These are phyloP conservation scores for Ooceraea biroi DNA, from an alignment of 1,140 invertebrate genomes.

Conservation along the genomic window DNA sequence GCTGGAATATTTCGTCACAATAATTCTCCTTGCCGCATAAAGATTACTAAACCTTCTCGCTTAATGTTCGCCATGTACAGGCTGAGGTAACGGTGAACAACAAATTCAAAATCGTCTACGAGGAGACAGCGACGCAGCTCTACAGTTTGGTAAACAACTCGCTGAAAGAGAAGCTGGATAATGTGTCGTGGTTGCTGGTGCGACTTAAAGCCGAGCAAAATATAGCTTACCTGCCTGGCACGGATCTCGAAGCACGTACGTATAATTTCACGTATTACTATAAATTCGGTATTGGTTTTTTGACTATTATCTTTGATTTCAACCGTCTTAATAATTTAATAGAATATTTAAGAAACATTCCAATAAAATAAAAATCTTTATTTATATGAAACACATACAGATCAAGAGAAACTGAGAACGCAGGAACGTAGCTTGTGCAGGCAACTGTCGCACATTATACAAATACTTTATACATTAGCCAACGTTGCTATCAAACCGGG, in stretches of 20 bases:
- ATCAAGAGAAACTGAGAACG: conserved; percentile 80
- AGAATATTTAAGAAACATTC: too few species aligned
- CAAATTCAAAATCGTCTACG: conserved; percentile 82
- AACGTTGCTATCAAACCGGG: conserved; percentile 81
- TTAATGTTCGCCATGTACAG: conserved; percentile 67
- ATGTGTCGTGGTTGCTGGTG: conserved; percentile 83
- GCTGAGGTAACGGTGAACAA: conserved; percentile 64
- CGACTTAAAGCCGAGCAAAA: conserved; percentile 84
- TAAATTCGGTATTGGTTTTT: background rate
- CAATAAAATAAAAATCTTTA: conserved; percentile 32
- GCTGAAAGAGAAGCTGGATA: conserved; percentile 84
- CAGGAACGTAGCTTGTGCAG: conserved; percentile 85
- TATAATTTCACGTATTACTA: background rate
- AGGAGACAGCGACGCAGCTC: conserved; percentile 77
- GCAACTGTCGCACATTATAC: conserved; percentile 84
- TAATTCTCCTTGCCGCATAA: conserved; percentile 52
- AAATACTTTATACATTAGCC: conserved; percentile 82
- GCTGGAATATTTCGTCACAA: conserved; percentile 29
- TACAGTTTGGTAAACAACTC: conserved; percentile 80
- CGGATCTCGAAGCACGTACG: conserved; percentile 38
- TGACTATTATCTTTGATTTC: too few species aligned
- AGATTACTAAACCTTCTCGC: background rate
- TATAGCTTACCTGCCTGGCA: conserved; percentile 28
- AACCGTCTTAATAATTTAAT: too few species aligned
- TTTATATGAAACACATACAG: too few species aligned